These are phyloP conservation scores for Tupaia chinensis DNA, from an alignment of 2,113 vertebrate species.

Conservation along the genomic window DNA sequence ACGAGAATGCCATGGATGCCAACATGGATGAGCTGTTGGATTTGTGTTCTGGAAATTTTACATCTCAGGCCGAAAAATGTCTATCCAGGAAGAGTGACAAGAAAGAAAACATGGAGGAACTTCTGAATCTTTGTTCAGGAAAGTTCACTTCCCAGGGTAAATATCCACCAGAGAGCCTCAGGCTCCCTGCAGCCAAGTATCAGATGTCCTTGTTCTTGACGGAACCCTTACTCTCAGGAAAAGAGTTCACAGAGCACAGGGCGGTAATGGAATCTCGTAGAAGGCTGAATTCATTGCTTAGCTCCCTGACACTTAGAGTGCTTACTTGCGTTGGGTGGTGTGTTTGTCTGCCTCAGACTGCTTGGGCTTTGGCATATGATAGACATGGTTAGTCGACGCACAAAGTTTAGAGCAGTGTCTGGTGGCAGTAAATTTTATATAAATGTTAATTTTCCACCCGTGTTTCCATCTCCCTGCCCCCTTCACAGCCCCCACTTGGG, in stretches of 20 bases:
- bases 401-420: constrained; percentile 22
- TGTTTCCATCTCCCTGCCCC: neutral
- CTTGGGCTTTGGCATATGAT: neutral
- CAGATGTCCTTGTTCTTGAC: neutral
- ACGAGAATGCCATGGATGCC: constrained; percentile 99
- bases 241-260: constrained; percentile 20
- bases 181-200: neutral
- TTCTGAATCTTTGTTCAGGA: constrained; percentile 94
- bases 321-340: neutral
- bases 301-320: constrained; percentile 19
- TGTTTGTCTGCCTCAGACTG: neutral
- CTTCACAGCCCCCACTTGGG: neutral
- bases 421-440: neutral
- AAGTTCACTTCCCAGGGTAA: constrained; percentile 91
- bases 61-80: constrained; percentile 70
- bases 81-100: constrained; percentile 74
- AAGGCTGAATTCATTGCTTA: constrained; percentile 12
- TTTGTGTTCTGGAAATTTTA: constrained; percentile 94
- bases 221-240: neutral
- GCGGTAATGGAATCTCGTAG: neutral
- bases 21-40: constrained; percentile 97
- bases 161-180: neutral
- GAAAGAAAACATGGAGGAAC: constrained; percentile 91
- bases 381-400: neutral
- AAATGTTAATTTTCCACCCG: constrained; percentile 15